These are phyloP conservation scores for Tapera naevia DNA, from an alignment of 2,797 vertebrate species.

Conservation along the genomic window DNA sequence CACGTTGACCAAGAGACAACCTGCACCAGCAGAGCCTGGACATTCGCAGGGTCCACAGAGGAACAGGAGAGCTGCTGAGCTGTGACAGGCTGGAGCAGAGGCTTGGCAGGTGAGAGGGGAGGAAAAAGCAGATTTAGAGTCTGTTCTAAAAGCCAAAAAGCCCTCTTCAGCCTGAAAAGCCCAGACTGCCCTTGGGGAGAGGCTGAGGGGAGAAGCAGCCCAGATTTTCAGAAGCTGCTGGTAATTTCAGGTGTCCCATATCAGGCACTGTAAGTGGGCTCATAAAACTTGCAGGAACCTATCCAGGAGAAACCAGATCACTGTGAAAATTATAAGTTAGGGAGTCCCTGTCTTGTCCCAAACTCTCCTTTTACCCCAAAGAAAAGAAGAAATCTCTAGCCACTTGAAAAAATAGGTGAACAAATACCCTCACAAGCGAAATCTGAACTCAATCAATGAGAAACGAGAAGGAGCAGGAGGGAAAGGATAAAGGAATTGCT, in stretches of 20 bases:
- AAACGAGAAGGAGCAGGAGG: not conserved
- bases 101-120: not conserved
- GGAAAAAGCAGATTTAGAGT: not conserved
- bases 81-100: not conserved
- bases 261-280: constrained; percentile 28
- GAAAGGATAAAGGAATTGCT: not conserved
- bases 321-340: not conserved
- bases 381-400: not conserved
- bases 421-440: not conserved
- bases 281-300: not conserved
- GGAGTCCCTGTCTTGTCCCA: not conserved
- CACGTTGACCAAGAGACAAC: rapidly evolving
- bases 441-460: not conserved
- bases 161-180: not conserved
- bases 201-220: not conserved
- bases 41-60: not conserved
- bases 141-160: not conserved
- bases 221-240: not conserved
- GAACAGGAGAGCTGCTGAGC: not conserved
- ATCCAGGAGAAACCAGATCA: not conserved
- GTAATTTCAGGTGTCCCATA: not conserved
- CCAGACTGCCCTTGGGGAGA: not conserved
- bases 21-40: not conserved
- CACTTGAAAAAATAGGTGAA: not conserved
- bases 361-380: not conserved